Base-by-base conservation (phyloP, 2,888 invertebrate species). In the Hipparchia sbordonii region DNA sequence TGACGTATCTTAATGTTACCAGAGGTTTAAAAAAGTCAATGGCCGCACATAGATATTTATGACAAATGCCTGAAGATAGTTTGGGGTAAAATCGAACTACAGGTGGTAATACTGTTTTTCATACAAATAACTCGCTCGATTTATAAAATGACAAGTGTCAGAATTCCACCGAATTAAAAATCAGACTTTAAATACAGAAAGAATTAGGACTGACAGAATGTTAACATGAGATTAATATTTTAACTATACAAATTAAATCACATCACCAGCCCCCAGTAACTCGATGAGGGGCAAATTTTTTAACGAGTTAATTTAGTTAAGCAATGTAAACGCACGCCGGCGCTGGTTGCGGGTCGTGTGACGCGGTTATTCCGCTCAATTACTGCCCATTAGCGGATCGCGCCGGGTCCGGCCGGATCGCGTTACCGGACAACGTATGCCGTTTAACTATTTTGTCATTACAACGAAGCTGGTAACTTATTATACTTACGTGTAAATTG, bases 291-390 rank as follows among this genome's bases (percentile, higher is more conserved):
- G 61, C 70, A 62, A 60, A 51, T 62, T 69, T 72, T 73, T 72
- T 73, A 74, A 72, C 67, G 71, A 63, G 76, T 77, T 75, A 77
- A 79, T 80, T 72, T 77, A 73, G 79, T 76, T 77, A 77, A 81
- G 82, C 82, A 67, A 72, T 82, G 85, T 85, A 85, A 87, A 83
- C 82, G 81, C 86, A 86, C 81, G 79, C 81, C 77, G 78, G 10
- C 68, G 70, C 72, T 80, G 77, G 52, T 69, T 72, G 83, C 84
- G 79, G 77, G 85, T 86, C 84, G 76, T 76, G 72, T 79, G 74
- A 87, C 83, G 83, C 80, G 84, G 85, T 89, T 89, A 89, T 92
- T 91, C 87, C 87, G 87, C 79, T 84, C 92, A 90, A 92, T 92
- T 92, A 89, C 85, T 79, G 80, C 72, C 85, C 85, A 88, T 90